Percentiles rank a stretch among this genome's conserved stretches.
Evolutionary conservation across 2,113 vertebrate genomes (phyloP).

Genomic region (Oostethus manadensis): DNA sequence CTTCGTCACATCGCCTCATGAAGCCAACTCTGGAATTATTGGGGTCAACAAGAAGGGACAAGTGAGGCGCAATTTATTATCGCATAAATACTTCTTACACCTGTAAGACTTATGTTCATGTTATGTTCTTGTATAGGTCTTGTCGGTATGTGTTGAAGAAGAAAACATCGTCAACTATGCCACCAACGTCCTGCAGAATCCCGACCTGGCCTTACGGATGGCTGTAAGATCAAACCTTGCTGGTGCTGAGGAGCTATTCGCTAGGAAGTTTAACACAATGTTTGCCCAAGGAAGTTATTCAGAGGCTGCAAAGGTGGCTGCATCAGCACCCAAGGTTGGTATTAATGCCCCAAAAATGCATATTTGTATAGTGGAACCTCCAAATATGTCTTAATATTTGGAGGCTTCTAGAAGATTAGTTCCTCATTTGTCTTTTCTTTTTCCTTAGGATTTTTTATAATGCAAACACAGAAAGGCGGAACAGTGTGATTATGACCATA

Average conservation of each 20-base stretch:
- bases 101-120: background rate
- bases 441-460: background rate
- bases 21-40: constrained; percentile 88
- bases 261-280: constrained; percentile 83
- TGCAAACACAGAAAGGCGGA: too few relatives aligned
- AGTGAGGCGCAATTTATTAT: constrained; percentile 60
- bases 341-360: background rate
- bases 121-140: constrained; percentile 69
- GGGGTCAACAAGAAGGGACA: constrained; percentile 93
- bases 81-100: background rate
- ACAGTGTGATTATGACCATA: too few relatives aligned
- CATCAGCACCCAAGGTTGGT: constrained; percentile 85
- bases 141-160: constrained; percentile 92
- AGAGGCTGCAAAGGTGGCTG: constrained; percentile 88
- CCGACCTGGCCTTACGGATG: constrained; percentile 85
- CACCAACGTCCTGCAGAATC: constrained; percentile 86
- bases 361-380: too few relatives aligned
- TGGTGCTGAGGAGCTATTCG: constrained; percentile 88
- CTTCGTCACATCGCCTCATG: constrained; percentile 88
- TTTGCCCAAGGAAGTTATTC: constrained; percentile 87
- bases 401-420: too few relatives aligned
- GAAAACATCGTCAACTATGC: constrained; percentile 91
- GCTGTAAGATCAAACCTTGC: constrained; percentile 84
- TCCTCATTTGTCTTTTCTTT: background rate
- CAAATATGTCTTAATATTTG: too few relatives aligned